phyloP scores from a whole-genome alignment of 23 tunicate genomes.

The Halocynthia aurantium region DNA sequence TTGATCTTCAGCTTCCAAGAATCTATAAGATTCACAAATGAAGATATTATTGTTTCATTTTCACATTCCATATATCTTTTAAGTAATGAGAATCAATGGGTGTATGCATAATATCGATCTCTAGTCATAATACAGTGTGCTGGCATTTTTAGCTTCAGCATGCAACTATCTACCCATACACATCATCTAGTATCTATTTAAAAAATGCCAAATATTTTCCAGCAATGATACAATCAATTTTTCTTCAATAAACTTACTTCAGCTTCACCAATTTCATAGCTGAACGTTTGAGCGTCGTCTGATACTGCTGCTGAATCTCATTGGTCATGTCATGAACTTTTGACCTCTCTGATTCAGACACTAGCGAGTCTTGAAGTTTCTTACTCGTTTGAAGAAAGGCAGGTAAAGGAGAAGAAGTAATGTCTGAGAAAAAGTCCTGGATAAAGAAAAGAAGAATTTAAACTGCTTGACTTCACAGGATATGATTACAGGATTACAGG shows the following conservation, averaged over 20 bases:
- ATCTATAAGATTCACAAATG: constrained; percentile 6
- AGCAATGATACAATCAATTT: neutral
- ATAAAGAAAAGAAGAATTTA: neutral
- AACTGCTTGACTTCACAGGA: neutral
- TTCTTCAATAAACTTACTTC: constrained; percentile 29
- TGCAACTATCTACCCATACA: neutral
- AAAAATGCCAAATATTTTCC: neutral
- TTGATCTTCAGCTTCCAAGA: constrained; percentile 49
- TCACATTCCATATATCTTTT: too few species aligned
- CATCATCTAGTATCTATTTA: too few species aligned
- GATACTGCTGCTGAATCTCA: constrained; percentile 51
- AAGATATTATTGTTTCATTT: neutral
- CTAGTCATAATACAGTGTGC: neutral
- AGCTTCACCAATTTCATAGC: constrained; percentile 27
- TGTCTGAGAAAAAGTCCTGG: constrained; percentile 51
- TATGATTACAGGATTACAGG: neutral
- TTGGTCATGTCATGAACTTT: constrained; percentile 55
- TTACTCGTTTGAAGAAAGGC: constrained; percentile 49
- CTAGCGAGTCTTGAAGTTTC: constrained; percentile 34
- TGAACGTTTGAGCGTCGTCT: constrained; percentile 36
- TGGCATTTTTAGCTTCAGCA: neutral
- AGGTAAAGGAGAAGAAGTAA: constrained; percentile 27
- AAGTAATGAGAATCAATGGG: too few species aligned
- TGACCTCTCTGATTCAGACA: constrained; percentile 33
- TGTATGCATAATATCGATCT: too few species aligned